phyloP scores from a whole-genome alignment of 2,113 vertebrate species.

The Sturnus vulgaris region DNA sequence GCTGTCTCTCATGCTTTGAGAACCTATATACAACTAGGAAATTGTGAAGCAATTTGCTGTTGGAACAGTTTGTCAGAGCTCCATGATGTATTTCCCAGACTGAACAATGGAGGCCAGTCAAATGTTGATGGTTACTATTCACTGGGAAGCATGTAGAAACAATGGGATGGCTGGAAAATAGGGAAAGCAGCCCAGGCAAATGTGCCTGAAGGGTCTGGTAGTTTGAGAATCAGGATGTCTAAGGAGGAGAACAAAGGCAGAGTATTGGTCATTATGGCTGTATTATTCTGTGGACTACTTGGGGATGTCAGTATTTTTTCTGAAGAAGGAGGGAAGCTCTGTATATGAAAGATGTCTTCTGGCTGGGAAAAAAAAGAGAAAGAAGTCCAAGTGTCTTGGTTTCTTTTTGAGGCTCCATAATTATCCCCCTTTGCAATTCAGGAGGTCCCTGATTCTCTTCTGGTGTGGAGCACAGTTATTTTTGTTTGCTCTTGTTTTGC shows the following conservation, averaged over 20 bases:
- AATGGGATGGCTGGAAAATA: conserved; percentile 18
- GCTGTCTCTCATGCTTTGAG: conserved; percentile 7
- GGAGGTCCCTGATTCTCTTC: not conserved
- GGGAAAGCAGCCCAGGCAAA: conserved; percentile 7
- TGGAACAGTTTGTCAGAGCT: conserved; percentile 28
- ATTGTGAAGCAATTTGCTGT: conserved; percentile 8
- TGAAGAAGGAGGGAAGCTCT: not conserved
- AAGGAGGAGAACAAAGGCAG: conserved; percentile 28
- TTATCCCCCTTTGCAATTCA: not conserved
- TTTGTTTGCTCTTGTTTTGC: not conserved
- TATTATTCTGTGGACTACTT: not conserved
- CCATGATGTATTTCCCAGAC: conserved; percentile 16
- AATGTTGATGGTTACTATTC: conserved; percentile 22
- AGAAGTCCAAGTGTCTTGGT: not conserved
- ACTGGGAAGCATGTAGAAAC: conserved; percentile 7
- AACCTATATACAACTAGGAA: conserved; percentile 7
- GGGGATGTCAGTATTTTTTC: not conserved
- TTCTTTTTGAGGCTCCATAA: not conserved
- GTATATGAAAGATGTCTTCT: not conserved
- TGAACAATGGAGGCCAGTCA: conserved; percentile 40
- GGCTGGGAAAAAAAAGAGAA: not conserved
- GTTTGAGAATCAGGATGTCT: not conserved
- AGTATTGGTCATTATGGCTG: conserved; percentile 5
- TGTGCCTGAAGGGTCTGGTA: conserved; percentile 10
- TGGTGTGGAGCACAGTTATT: not conserved